Evolutionary conservation across 2,113 vertebrate genomes (phyloP), one percentile per base, ranked within the genome.

Genomic region (Clarias gariepinus): DNA sequence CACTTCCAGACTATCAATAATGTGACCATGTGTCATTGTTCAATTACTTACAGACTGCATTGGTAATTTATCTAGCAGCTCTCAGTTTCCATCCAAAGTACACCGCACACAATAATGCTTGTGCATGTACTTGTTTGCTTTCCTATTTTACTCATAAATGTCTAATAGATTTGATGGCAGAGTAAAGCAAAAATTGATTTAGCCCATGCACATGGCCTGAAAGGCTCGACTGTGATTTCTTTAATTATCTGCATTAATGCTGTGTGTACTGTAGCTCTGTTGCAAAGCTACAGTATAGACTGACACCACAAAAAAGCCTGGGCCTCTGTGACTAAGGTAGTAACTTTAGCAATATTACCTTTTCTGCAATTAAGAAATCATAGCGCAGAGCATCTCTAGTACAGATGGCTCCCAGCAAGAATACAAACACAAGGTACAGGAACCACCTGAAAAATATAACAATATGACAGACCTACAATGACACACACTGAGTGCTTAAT

Each of bases 321-420:
- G 23, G 33, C 64, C 18, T 80, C 78, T 79, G 16, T 73, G 53
- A 19, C 33, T 19, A 78, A 19, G 57, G 33, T 61, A 84, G 64
- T 13, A 80, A 57, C 52, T 57, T 33, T 25, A 64, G 79, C 53
- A 47, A 78, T 64, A 87, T 94, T 94, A 99, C 98, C 98, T 98
- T 99, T 94, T 99, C 97, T 19, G 98, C 97, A 88, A 99, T 99
- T 95, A 99, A 96, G 95, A 99, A 99, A 93, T 99, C 96, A 84
- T 95, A 96, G 90, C 95, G 97, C 60, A 99, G 97, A 4, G 96
- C 95, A 88, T 98, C 97, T 85, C 98, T 96, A 61, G 96, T 97
- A 89, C 98, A 99, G 93, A 97, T 93, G 91, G 97, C 96, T 90
- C 98, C 98, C 60, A 99, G 94, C 93, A 99, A 94, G 92, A 99